Evolutionary conservation across 2,888 invertebrate species (phyloP).

Genomic region (Galeruca laticollis): DNA sequence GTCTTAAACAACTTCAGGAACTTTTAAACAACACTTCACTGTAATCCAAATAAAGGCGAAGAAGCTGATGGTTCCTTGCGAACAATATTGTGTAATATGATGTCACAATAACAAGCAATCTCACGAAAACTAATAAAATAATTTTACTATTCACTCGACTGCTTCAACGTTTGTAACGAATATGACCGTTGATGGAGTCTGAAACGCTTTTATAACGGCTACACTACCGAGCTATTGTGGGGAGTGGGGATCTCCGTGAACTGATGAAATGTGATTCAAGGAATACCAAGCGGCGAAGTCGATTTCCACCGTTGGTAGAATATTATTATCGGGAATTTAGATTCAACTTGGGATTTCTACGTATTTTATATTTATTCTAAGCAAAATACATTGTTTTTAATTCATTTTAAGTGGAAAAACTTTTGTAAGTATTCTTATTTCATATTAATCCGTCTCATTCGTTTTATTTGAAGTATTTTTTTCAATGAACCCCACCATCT

Average conservation of each 20-base stretch:
- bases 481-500: too few species aligned
- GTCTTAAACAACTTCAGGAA: conserved; percentile 14
- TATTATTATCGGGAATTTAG: background rate
- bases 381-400: background rate
- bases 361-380: background rate
- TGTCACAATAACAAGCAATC: conserved; percentile 24
- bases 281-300: conserved; percentile 45
- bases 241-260: conserved; percentile 42
- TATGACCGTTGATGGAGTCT: conserved; percentile 3
- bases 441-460: too few species aligned
- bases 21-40: conserved; percentile 29
- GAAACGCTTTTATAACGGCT: conserved; percentile 45
- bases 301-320: conserved; percentile 40
- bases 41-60: conserved; percentile 26
- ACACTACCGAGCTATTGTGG: background rate
- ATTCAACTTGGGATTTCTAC: background rate
- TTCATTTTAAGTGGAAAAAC: too few species aligned
- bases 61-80: conserved; percentile 13
- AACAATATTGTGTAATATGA: conserved; percentile 43
- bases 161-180: background rate
- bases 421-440: too few species aligned
- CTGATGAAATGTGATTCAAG: conserved; percentile 40
- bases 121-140: background rate
- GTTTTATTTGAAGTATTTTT: too few species aligned
- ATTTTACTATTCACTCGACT: background rate